Percentiles rank a stretch among this genome's conserved stretches.
phyloP scores from a whole-genome alignment of 2,888 invertebrate genomes.

The Dusona sp. region DNA sequence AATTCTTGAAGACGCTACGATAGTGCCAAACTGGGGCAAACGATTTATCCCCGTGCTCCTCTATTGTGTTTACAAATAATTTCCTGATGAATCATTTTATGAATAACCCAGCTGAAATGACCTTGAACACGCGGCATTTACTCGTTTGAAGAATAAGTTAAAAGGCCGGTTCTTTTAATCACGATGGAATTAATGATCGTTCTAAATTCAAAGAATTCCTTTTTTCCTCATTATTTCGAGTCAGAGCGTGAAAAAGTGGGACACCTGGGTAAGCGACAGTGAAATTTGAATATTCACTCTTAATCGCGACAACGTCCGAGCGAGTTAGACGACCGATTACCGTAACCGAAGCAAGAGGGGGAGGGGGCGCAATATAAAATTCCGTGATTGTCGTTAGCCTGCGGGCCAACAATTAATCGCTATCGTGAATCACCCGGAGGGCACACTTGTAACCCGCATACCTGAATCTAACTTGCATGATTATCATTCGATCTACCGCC shows the following conservation, averaged over 20 bases:
- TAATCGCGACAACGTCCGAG: not conserved
- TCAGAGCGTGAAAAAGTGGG: not conserved
- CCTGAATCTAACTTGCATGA: conserved; percentile 13
- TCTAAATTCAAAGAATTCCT: not conserved
- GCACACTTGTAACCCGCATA: conserved; percentile 39
- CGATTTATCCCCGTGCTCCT: not conserved
- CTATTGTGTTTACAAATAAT: not conserved
- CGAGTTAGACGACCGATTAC: conserved; percentile 35
- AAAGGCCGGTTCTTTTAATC: not conserved
- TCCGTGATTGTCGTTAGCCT: conserved; percentile 56
- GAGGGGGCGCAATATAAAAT: conserved; percentile 26
- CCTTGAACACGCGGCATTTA: not conserved
- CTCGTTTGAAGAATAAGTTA: not conserved
- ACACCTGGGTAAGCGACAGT: too few species aligned
- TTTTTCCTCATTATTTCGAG: not conserved
- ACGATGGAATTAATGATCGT: not conserved
- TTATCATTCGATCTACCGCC: conserved; percentile 12
- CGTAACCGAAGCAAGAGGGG: not conserved
- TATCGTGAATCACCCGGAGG: conserved; percentile 43
- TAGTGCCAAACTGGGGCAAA: not conserved
- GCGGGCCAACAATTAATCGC: conserved; percentile 51
- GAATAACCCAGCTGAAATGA: conserved; percentile 3
- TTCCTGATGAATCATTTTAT: conserved; percentile 9
- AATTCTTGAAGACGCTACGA: not conserved
- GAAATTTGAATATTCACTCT: conserved; percentile 9